Evolutionary conservation across 2,797 vertebrate genomes (phyloP).

Genomic region (Petrocephalus schoutedeni): DNA sequence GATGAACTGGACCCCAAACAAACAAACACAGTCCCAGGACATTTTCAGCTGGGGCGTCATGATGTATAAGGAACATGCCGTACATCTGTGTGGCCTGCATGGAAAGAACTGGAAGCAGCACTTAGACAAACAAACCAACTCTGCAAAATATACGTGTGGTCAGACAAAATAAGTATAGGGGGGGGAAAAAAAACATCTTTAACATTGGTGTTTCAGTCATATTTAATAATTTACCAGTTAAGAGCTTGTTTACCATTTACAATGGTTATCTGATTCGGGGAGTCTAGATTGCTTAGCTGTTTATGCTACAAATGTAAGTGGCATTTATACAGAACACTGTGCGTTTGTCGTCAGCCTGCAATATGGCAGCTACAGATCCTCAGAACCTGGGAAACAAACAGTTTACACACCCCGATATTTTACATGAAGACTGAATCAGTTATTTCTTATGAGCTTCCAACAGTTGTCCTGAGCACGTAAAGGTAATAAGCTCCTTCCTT

Average conservation of each 20-base stretch:
- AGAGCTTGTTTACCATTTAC: slow-evolving; percentile 4
- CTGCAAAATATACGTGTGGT: not conserved
- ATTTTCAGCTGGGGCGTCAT: slow-evolving; percentile 18
- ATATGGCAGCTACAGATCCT: not conserved
- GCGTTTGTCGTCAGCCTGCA: not conserved
- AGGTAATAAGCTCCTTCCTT: slow-evolving; percentile 27
- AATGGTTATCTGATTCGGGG: not conserved
- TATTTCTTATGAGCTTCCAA: not conserved
- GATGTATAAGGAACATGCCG: slow-evolving; percentile 22
- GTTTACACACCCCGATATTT: not conserved
- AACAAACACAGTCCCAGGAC: slow-evolving; percentile 18
- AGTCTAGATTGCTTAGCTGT: not conserved
- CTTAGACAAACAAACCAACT: slow-evolving; percentile 21
- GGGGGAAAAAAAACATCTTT: slow-evolving; percentile 3
- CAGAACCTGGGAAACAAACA: not conserved
- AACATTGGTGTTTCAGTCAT: slow-evolving; percentile 8
- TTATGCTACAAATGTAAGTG: not conserved
- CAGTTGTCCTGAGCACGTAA: slow-evolving; percentile 22
- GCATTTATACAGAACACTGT: not conserved
- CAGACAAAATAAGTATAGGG: not conserved
- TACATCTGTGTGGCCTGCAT: slow-evolving; percentile 18
- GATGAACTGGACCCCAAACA: slow-evolving; percentile 9
- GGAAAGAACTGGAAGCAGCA: not conserved
- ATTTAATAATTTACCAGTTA: slow-evolving; percentile 12
- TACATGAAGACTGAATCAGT: not conserved